These are phyloP conservation scores for Myotis myotis DNA, from an alignment of 2,797 vertebrate genomes.

Conservation along the genomic window DNA sequence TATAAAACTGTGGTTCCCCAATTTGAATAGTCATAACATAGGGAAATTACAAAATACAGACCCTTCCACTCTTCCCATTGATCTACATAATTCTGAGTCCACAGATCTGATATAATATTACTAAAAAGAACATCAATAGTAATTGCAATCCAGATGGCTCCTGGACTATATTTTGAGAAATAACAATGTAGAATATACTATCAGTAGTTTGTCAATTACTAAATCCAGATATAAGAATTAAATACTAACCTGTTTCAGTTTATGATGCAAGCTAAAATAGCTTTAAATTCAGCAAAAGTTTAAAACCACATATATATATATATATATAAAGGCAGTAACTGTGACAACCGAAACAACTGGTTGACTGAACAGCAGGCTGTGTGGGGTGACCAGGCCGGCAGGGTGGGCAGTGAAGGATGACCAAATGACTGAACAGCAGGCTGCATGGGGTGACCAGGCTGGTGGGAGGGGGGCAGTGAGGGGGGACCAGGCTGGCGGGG, in stretches of 20 bases:
- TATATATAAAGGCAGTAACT: too few relatives aligned
- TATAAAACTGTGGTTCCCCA: neutral
- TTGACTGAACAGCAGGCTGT: too few relatives aligned
- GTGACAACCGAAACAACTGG: too few relatives aligned
- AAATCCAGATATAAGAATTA: slow-evolving; percentile 13
- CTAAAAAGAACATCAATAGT: neutral
- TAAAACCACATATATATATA: neutral
- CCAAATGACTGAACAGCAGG: too few relatives aligned
- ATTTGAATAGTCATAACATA: neutral
- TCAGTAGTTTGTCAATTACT: neutral
- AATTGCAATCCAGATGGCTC: neutral
- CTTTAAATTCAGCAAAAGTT: neutral
- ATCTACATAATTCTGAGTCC: neutral
- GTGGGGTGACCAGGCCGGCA: too few relatives aligned
- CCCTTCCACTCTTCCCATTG: neutral
- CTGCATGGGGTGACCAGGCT: too few relatives aligned
- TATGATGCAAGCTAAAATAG: neutral
- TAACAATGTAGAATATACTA: neutral
- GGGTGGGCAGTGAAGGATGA: too few relatives aligned
- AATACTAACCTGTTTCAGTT: neutral
- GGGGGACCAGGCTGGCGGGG: too few relatives aligned
- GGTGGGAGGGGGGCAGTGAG: too few relatives aligned
- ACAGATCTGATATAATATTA: neutral
- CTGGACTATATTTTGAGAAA: neutral
- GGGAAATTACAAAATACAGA: neutral